These are phyloP conservation scores for Battus philenor DNA, from an alignment of 1,140 invertebrate genomes.

Conservation along the genomic window DNA sequence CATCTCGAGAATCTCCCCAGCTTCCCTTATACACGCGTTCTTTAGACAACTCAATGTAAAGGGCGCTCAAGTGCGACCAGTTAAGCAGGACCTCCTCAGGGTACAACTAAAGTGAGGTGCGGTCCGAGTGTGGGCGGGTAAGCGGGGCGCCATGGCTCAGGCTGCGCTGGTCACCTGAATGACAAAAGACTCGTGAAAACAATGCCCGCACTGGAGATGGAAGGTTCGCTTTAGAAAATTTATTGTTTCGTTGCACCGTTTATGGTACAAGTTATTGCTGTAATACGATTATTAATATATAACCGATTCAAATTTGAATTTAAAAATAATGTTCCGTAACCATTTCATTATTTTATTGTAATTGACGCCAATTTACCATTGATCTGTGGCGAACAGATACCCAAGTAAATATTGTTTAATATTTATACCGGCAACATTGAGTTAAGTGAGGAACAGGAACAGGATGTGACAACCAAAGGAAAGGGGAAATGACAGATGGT, in stretches of 20 bases:
- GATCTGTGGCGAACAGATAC: no score
- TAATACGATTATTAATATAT: no score
- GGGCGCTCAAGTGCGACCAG: conserved; percentile 27
- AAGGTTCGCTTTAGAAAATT: conserved; percentile 32
- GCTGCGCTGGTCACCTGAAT: conserved; percentile 21
- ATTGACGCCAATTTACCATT: no score
- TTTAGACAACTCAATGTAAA: conserved; percentile 23
- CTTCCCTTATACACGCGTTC: conserved; percentile 32
- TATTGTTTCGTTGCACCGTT: conserved; percentile 25
- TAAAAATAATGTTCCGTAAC: no score
- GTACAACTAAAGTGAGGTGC: conserved; percentile 15
- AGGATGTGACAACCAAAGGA: no score
- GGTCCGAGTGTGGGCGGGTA: conserved; percentile 12
- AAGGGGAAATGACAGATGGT: no score
- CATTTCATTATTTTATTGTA: no score
- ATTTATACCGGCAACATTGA: no score
- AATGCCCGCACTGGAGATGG: conserved; percentile 29
- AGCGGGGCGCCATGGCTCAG: conserved; percentile 19
- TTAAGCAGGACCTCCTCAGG: conserved; percentile 15
- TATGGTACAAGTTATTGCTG: conserved; percentile 18
- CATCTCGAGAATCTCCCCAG: conserved; percentile 32
- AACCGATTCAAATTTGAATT: no score
- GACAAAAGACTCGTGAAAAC: conserved; percentile 37
- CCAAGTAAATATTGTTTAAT: no score
- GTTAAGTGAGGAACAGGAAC: no score